These are phyloP conservation scores for Prunella himalayana DNA, from an alignment of 2,113 vertebrate species.

Conservation along the genomic window DNA sequence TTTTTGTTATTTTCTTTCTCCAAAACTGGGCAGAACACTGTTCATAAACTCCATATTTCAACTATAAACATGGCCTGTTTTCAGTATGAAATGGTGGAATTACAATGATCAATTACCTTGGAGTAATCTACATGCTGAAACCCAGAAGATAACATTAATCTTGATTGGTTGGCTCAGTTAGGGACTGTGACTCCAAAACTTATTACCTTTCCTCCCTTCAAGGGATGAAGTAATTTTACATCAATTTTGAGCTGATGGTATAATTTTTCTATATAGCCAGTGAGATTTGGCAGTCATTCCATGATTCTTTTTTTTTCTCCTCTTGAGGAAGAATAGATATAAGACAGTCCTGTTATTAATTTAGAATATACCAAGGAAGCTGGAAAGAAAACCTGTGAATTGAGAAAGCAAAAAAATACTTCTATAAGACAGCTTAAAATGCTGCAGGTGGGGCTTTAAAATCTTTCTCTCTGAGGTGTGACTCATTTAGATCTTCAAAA, in stretches of 20 bases:
- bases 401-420: not conserved
- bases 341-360: not conserved
- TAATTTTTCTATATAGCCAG: not conserved
- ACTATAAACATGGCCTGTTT: not conserved
- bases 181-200: not conserved
- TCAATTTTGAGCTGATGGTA: not conserved
- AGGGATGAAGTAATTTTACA: not conserved
- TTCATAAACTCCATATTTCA: not conserved
- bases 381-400: not conserved
- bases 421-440: not conserved
- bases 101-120: not conserved
- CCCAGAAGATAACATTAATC: not conserved
- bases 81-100: not conserved
- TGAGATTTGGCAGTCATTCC: not conserved
- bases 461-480: not conserved
- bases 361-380: not conserved
- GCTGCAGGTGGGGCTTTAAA: not conserved
- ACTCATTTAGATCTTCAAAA: not conserved
- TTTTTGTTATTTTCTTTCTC: not conserved
- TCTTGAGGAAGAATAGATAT: not conserved
- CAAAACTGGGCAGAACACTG: not conserved
- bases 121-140: not conserved
- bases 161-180: not conserved
- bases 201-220: not conserved
- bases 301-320: not conserved